Evolutionary conservation across 2,113 vertebrate genomes (phyloP).

Genomic region (Odocoileus virginianus): DNA sequence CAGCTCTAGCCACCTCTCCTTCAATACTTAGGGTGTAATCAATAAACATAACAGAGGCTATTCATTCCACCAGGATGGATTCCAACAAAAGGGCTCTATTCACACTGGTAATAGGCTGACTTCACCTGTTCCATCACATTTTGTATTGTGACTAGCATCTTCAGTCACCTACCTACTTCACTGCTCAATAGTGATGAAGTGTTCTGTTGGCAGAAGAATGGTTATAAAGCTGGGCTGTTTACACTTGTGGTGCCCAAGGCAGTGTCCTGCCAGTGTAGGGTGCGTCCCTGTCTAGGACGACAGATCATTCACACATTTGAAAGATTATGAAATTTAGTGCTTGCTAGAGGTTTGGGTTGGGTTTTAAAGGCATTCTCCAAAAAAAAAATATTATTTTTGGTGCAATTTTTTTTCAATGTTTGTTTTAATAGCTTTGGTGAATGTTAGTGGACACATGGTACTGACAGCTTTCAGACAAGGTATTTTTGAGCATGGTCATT

Average conservation of each 20-base stretch:
- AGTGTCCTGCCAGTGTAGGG: not conserved
- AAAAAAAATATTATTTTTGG: not conserved
- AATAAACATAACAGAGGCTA: conserved; percentile 69
- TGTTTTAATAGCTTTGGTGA: not conserved
- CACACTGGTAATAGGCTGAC: conserved; percentile 52
- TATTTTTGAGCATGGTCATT: not conserved
- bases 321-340: not conserved
- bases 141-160: not conserved
- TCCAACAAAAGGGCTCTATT: conserved; percentile 59
- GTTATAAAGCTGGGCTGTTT: not conserved
- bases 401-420: not conserved
- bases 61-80: conserved; percentile 63
- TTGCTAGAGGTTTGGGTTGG: not conserved
- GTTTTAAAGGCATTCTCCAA: not conserved
- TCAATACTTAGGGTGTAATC: conserved; percentile 63
- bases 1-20: conserved; percentile 37
- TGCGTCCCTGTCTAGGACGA: not conserved
- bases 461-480: not conserved
- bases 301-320: not conserved
- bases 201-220: not conserved
- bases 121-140: conserved; percentile 36
- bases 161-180: not conserved
- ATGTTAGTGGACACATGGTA: not conserved
- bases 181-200: not conserved
- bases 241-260: not conserved